Conservation (phyloP, 1,140 invertebrate genomes). For the Bombus superbus region DNA sequence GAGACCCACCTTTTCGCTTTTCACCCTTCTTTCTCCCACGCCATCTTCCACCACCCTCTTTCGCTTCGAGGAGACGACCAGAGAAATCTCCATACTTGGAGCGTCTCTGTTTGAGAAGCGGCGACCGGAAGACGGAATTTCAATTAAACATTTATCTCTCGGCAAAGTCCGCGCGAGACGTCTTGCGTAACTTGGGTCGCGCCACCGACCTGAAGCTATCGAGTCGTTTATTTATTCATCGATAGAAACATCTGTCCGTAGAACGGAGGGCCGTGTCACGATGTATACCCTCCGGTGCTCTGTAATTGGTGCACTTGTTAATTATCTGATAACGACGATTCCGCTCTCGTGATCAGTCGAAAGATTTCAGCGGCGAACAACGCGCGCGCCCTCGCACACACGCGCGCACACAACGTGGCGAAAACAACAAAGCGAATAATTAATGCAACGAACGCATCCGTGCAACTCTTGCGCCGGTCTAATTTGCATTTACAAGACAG, state of each 20-base stretch:
- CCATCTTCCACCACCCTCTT: neutral
- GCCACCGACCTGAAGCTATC: neutral
- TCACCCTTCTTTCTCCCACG: neutral
- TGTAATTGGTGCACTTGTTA: conserved; percentile 64
- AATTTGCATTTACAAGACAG: conserved; percentile 49
- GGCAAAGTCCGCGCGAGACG: conserved; percentile 34
- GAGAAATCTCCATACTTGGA: conserved; percentile 48
- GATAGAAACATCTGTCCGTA: conserved; percentile 41
- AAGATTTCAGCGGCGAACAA: conserved; percentile 39
- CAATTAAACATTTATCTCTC: conserved; percentile 65
- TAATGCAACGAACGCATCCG: conserved; percentile 39
- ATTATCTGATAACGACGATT: conserved; percentile 64
- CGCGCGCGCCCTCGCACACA: neutral
- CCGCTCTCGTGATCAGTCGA: conserved; percentile 33
- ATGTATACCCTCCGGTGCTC: neutral
- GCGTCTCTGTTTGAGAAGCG: conserved; percentile 29
- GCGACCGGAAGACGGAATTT: conserved; percentile 59
- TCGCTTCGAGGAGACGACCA: neutral
- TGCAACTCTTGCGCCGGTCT: conserved; percentile 27
- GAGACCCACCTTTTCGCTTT: neutral
- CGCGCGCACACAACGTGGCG: neutral
- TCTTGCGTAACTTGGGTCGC: conserved; percentile 55
- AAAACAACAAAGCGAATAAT: conserved; percentile 55
- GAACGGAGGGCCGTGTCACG: conserved; percentile 2
- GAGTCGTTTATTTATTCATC: conserved; percentile 65